These are phyloP conservation scores for Capitella teleta DNA, from an alignment of 1,140 invertebrate species.

Conservation along the genomic window DNA sequence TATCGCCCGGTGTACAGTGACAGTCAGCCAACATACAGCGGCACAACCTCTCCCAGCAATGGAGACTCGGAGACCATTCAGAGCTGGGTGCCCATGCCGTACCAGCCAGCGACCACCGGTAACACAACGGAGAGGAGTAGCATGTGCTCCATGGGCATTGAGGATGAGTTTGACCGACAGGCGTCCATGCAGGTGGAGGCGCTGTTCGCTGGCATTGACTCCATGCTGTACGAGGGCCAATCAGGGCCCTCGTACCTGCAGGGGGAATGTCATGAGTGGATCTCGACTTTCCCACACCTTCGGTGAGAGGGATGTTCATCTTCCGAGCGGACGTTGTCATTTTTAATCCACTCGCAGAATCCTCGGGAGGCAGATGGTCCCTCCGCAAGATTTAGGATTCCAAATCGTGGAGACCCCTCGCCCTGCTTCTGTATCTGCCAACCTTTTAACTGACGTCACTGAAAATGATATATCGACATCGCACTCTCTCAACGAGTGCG, in stretches of 20 bases:
- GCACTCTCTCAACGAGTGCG: too few relatives aligned
- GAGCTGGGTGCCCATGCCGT: background rate
- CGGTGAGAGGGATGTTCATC: too few relatives aligned
- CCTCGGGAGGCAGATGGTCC: constrained; percentile 1
- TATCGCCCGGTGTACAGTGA: too few relatives aligned
- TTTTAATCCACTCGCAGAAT: constrained; percentile 1
- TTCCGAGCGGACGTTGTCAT: too few relatives aligned
- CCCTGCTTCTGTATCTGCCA: background rate
- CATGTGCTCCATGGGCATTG: background rate
- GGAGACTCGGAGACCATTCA: background rate
- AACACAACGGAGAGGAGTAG: constrained; percentile 4
- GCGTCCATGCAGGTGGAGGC: constrained; percentile 1
- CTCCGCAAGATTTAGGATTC: constrained; percentile 4
- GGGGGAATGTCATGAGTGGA: constrained; percentile 9
- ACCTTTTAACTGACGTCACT: constrained; percentile 3
- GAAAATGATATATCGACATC: constrained; percentile 4
- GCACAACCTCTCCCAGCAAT: background rate
- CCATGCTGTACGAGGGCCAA: constrained; percentile 6
- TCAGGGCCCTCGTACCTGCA: constrained; percentile 1
- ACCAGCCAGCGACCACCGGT: constrained; percentile 1
- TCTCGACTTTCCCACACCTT: constrained; percentile 7
- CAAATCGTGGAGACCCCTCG: background rate
- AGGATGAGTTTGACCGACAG: constrained; percentile 6
- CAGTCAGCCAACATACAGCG: background rate
- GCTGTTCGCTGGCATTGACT: constrained; percentile 9